Evolutionary conservation across 92 coral and sea anemone genomes (phyloP), one percentile per base, ranked within the genome.

Genomic region (Epizoanthus fatuus): DNA sequence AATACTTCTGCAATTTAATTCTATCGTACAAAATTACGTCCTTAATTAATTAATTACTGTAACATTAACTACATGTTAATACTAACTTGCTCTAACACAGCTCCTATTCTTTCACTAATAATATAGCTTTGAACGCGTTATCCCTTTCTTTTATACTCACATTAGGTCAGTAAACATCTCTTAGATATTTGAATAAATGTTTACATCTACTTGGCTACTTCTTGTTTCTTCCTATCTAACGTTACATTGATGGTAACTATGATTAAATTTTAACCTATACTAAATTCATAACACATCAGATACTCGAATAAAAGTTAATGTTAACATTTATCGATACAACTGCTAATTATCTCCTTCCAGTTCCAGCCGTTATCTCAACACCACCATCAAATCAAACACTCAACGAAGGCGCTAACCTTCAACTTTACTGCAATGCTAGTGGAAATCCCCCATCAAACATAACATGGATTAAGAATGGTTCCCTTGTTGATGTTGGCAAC

Each of bases 361-460:
- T 77, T 59, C 69, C 82, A 19, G 68, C 65, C 57, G 12, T 40
- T 16, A 60, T 77, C 57, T 8, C 17, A 14, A 32, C 49, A 40
- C 16, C 69, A 12, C 51, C 82, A 13, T 44, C 69, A 77, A 77
- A 77, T 52, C 56, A 60, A 42, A 77, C 82, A 12, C 42, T 77
- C 37, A 59, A 4, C 5, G 82, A 77, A 42, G 69, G 69, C 6
- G 58, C 5, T 5, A 51, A 22, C 6, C 14, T 59, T 20, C 56
- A 39, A 11, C 69, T 77, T 60, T 77, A 77, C 65, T 77, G 82
- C 57, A 77, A 77, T 12, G 82, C 82, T 20, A 59, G 69, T 59
- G 82, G 69, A 4, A 60, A 42, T 12, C 82, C 82, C 14, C 22
- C 22, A 5, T 70, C 82, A 5, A 77, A 77, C 37, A 77, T 77